Conservation (phyloP, 2,797 vertebrate genomes). For the Lithobates sylvaticus region DNA sequence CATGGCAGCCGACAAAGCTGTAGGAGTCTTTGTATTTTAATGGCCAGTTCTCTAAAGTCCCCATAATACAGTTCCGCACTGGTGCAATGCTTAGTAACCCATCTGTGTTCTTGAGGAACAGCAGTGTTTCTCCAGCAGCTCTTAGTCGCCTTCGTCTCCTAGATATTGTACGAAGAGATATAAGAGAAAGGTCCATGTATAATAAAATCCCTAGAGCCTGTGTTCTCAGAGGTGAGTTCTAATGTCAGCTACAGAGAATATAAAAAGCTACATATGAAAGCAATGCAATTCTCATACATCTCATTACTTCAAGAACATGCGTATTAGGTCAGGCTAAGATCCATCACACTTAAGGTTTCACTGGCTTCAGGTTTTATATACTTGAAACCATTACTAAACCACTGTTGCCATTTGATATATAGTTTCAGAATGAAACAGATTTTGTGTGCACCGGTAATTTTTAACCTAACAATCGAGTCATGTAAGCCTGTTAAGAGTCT, state of each 20-base stretch:
- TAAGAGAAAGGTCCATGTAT: not conserved
- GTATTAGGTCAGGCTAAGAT: not conserved
- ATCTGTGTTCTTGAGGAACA: not conserved
- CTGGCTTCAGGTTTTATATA: not conserved
- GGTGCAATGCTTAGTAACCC: not conserved
- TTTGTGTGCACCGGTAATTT: conserved; percentile 1
- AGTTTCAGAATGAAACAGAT: conserved; percentile 1
- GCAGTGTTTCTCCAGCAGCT: not conserved
- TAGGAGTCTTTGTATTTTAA: not conserved
- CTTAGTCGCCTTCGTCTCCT: not conserved
- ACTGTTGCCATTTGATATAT: not conserved
- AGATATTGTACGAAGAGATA: not conserved
- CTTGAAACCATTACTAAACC: not conserved
- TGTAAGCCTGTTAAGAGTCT: conserved; percentile 7
- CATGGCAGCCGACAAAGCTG: too few relatives aligned
- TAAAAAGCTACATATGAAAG: not conserved
- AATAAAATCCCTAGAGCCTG: not conserved
- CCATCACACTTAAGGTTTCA: not conserved
- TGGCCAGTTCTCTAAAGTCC: not conserved
- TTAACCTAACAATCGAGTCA: not conserved
- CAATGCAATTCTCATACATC: not conserved
- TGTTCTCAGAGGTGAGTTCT: not conserved
- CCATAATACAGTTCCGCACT: not conserved
- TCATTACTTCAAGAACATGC: not conserved
- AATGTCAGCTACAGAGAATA: not conserved